Base-by-base conservation (phyloP, 2,797 vertebrate genomes). In the Tokudaia tokunoshimensis region DNA sequence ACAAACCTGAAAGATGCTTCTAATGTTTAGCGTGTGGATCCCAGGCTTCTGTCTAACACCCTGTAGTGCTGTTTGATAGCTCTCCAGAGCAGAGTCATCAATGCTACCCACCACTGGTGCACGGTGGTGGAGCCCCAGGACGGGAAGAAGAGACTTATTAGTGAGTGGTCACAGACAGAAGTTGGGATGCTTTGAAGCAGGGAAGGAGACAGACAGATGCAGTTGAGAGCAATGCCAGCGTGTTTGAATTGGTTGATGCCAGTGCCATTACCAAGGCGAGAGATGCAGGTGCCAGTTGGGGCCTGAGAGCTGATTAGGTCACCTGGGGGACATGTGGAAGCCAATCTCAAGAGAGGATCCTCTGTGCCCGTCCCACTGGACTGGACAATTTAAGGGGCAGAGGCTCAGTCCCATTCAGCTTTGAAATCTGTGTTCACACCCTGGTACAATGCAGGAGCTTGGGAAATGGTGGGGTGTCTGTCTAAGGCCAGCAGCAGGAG, bases 401-500 rank as follows among this genome's bases (percentile, higher is more conserved):
- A 55, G 37, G 19, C 26, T 61, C 19, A 37, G 61, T 52, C 20
- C 55, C 41, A 47, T 72, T 85, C 74, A 13, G 19, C 22, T 83
- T 37, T 61, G 89, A 37, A 57, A 44, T 14, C 47, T 24, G 31
- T 47, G 55, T 20, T 31, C 47, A 10, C 24, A 37, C 52, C 26
- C 63, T 91, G 87, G 41, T 52, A n/a, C 75, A 41, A 75, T 29
- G 12, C 85, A 75, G 59, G 44, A 41, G 15, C 37, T 65, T 72
- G 47, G 67, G 81, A 89, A 91, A 78, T 79, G 85, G 20, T 83
- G 44, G 89, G 52, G 41, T 37, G 80, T 63, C 19, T 94, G 80
- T 63, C 19, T 94, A 91, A 89, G 52, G 20, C 75, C 15, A 0
- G 12, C 0, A 20, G n/a, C 19, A 15, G 44, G 29, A 89, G 12